These are phyloP conservation scores for Apis dorsata DNA, from an alignment of 1,140 invertebrate species.

Conservation along the genomic window DNA sequence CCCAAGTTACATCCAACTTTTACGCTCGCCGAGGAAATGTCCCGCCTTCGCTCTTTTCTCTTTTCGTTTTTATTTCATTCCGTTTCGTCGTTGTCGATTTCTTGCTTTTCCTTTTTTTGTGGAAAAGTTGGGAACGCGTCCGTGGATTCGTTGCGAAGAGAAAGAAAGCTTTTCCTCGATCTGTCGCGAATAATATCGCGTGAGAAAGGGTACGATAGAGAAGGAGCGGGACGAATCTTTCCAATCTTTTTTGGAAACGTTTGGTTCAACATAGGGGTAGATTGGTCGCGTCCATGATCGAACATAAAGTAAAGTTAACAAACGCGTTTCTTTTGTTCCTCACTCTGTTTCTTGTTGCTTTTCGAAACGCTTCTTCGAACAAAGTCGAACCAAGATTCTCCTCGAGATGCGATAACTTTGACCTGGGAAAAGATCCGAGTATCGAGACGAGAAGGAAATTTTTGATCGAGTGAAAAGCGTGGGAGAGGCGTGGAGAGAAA, in stretches of 20 bases:
- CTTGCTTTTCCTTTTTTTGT: neutral
- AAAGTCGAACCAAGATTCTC: neutral
- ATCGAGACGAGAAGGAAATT: conserved; percentile 12
- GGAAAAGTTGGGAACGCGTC: neutral
- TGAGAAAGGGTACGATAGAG: too few relatives aligned
- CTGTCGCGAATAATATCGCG: too few relatives aligned
- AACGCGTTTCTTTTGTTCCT: neutral
- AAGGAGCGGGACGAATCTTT: too few relatives aligned
- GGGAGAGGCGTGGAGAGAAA: neutral
- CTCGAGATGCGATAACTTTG: too few relatives aligned
- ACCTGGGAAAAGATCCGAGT: neutral
- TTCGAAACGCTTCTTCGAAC: neutral
- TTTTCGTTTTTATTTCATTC: neutral
- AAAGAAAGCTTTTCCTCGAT: too few relatives aligned
- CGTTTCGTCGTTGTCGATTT: neutral
- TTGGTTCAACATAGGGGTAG: too few relatives aligned
- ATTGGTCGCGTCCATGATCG: too few relatives aligned
- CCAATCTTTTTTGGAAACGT: too few relatives aligned
- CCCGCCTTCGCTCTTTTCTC: neutral
- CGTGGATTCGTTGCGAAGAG: too few relatives aligned
- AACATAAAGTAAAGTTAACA: too few relatives aligned
- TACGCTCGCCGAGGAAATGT: conserved; percentile 16
- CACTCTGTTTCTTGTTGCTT: neutral
- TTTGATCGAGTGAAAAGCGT: conserved; percentile 34
- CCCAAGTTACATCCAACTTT: conserved; percentile 44